phyloP scores from a whole-genome alignment of 2,888 invertebrate genomes.

The Phania funesta region DNA sequence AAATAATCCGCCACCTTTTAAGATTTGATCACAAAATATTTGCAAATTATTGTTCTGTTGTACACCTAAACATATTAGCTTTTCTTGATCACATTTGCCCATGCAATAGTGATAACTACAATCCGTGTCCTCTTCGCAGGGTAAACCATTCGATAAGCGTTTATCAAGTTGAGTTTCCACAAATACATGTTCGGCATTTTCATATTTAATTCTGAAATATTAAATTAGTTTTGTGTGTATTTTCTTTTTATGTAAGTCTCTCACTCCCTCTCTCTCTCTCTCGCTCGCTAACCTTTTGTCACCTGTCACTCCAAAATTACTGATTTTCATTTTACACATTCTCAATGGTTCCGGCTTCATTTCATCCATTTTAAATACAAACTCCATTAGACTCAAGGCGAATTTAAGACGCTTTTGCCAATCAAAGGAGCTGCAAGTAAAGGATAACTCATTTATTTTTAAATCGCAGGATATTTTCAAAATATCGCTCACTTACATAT shows the following conservation, averaged over 20 bases:
- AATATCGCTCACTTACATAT: constrained; percentile 73
- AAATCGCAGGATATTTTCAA: neutral
- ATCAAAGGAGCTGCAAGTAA: constrained; percentile 73
- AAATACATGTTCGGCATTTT: constrained; percentile 76
- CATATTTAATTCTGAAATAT: constrained; percentile 75
- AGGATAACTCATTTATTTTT: neutral
- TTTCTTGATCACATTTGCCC: constrained; percentile 75
- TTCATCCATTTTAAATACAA: constrained; percentile 77
- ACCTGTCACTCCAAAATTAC: constrained; percentile 76
- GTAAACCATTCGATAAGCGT: constrained; percentile 74
- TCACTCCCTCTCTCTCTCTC: neutral
- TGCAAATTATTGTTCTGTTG: constrained; percentile 79
- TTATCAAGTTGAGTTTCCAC: constrained; percentile 78
- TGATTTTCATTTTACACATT: constrained; percentile 77
- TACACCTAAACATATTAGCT: constrained; percentile 73
- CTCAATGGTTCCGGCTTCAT: constrained; percentile 78
- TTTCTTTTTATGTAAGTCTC: neutral
- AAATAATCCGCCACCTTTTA: constrained; percentile 75
- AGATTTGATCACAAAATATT: constrained; percentile 77
- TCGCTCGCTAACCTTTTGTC: constrained; percentile 72
- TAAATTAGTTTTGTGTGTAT: neutral
- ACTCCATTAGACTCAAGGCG: constrained; percentile 78
- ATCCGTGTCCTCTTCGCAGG: constrained; percentile 74
- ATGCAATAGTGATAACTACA: constrained; percentile 76
- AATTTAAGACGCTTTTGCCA: constrained; percentile 77